These are phyloP conservation scores for Oncorhynchus kisutch DNA, from an alignment of 2,113 vertebrate genomes.

Conservation along the genomic window DNA sequence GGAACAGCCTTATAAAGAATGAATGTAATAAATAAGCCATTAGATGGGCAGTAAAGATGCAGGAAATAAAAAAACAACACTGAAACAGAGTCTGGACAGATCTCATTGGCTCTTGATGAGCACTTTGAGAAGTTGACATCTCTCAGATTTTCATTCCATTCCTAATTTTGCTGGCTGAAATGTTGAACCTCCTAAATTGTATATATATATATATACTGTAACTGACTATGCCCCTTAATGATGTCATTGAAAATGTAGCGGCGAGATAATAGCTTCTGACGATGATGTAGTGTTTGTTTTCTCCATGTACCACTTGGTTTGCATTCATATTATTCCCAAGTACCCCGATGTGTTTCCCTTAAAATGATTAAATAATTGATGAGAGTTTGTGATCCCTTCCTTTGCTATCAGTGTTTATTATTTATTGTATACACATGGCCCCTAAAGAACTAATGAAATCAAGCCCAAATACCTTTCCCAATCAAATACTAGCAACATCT, in stretches of 20 bases:
- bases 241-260: neutral
- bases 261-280: neutral
- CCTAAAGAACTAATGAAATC: neutral
- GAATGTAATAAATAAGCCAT: conserved; percentile 80
- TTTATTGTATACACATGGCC: neutral
- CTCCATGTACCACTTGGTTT: conserved; percentile 1
- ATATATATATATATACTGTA: too few relatives aligned
- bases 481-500: neutral
- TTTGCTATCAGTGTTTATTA: conserved; percentile 6
- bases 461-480: neutral
- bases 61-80: conserved; percentile 59
- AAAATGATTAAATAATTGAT: neutral
- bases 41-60: conserved; percentile 70
- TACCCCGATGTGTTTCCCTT: conserved; percentile 1
- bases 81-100: conserved; percentile 62
- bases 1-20: conserved; percentile 76
- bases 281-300: neutral
- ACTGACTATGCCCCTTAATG: too few relatives aligned
- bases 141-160: neutral
- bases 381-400: neutral
- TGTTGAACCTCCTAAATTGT: neutral
- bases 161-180: neutral
- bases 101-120: conserved; percentile 53
- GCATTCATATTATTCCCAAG: too few relatives aligned
- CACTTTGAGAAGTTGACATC: conserved; percentile 22